Evolutionary conservation across 64 coral and sea anemone genomes (phyloP), one percentile per base, ranked within the genome.

Genomic region (Pachyseris speciosa): DNA sequence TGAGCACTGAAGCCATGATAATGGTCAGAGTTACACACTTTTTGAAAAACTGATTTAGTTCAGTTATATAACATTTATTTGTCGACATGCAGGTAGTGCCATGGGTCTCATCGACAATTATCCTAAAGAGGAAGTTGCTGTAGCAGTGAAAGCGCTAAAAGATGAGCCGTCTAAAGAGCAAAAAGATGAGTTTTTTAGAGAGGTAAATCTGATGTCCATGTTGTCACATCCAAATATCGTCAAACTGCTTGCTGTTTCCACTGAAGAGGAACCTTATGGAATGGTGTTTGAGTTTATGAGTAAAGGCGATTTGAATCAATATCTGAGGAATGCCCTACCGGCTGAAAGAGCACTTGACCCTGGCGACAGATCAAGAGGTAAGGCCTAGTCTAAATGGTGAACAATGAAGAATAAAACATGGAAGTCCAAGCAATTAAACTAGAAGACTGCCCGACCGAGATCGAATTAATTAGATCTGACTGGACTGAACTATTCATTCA

Each of bases 271-370:
- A 24, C 96, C 96, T 0, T 95, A 95, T 45, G 94, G 96, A 16
- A 99, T 99, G 96, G 85, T 99, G 44, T 99, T 99, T 48, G 96
- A 99, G 66, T 95, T 95, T 81, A 99, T 99, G 96, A 92, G 78
- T 37, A 33, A 92, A 36, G 96, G 96, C 0, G 96, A 99, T 88
- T 89, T 99, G 13, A 99, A 95, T 64, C 93, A 99, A 67, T 95
- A 93, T 49, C 67, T 99, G 26, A 92, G 96, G 43, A 90, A 66
- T 41, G 79, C 94, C 0, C 80, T 95, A 16, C 89, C 93, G 3
- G 94, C 94, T 2, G 94, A 96, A 30, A 78, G 72, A 27, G 93
- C 90, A 1, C 25, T 93, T 2, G 41, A 80, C 19, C 78, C 76
- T 20, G 38, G 76, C n/a, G 65, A 74, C 17, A 17, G 40, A 44